phyloP scores from a whole-genome alignment of 2,888 invertebrate species.

The Meganola albula region DNA sequence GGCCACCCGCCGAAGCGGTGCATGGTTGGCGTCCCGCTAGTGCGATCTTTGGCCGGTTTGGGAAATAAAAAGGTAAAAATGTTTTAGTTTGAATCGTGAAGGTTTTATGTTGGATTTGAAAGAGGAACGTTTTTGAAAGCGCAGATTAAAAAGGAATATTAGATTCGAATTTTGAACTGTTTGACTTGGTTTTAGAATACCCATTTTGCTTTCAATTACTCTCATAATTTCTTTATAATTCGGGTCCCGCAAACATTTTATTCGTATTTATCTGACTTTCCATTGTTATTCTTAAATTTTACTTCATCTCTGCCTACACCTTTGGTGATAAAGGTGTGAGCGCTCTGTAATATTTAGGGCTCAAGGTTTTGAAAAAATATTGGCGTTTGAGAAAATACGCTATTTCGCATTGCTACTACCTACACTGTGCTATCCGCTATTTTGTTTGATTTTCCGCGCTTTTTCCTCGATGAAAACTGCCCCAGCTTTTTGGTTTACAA shows the following conservation, averaged over 20 bases:
- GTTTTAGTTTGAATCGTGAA: neutral
- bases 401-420: conserved; percentile 33
- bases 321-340: no score
- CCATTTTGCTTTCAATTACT: no score
- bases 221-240: no score
- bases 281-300: no score
- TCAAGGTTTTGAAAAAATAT: conserved; percentile 38
- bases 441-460: conserved; percentile 23
- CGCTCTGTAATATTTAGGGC: no score
- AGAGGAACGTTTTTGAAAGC: conserved; percentile 18
- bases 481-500: conserved; percentile 18
- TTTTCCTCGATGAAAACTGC: conserved; percentile 12
- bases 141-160: conserved; percentile 2
- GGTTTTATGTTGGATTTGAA: neutral
- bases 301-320: no score
- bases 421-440: conserved; percentile 17
- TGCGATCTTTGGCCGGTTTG: conserved; percentile 5
- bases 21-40: conserved; percentile 11
- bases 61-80: neutral
- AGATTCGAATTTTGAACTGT: neutral
- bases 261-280: no score
- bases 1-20: conserved; percentile 27
- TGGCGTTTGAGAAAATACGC: conserved; percentile 46
- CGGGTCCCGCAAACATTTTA: no score
- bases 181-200: no score